These are phyloP conservation scores for Carpatolechia fugitivella DNA, from an alignment of 2,888 invertebrate genomes.

Conservation along the genomic window DNA sequence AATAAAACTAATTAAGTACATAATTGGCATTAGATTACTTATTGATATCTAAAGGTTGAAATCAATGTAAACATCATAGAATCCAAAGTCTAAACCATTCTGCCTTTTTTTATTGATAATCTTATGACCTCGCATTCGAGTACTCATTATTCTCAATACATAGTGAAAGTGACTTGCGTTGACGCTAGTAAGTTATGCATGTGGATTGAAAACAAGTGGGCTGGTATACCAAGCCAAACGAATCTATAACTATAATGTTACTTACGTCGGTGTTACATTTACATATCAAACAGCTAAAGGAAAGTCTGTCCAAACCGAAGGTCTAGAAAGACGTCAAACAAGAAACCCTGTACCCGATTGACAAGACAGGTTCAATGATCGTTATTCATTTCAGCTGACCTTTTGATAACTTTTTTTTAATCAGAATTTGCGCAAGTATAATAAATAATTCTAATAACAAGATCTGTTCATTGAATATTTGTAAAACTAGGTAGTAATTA, in stretches of 20 bases:
- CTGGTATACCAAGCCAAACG: neutral
- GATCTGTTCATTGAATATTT: no score
- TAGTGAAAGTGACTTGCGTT: slow-evolving; percentile 10
- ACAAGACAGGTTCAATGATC: no score
- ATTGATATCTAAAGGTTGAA: neutral
- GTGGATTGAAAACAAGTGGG: slow-evolving; percentile 9
- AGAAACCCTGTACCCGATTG: no score
- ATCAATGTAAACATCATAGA: slow-evolving; percentile 5
- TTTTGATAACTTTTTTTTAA: no score
- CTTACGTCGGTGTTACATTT: neutral
- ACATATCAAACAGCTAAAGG: neutral
- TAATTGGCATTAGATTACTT: no score
- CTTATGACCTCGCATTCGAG: slow-evolving; percentile 6
- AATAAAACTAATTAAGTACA: no score
- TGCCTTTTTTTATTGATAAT: slow-evolving; percentile 11
- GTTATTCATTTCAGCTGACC: no score
- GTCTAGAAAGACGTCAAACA: no score
- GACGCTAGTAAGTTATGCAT: slow-evolving; percentile 8
- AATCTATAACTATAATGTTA: neutral
- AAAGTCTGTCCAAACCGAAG: neutral
- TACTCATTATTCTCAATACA: neutral
- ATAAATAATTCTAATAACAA: no score
- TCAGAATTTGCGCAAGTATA: no score
- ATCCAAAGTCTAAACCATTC: slow-evolving; percentile 9
- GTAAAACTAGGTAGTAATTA: no score